A percentile compares a stretch with the other conserved stretches of the same genome.
phyloP scores from a whole-genome alignment of 2,113 vertebrate species.

The Fulica atra region DNA sequence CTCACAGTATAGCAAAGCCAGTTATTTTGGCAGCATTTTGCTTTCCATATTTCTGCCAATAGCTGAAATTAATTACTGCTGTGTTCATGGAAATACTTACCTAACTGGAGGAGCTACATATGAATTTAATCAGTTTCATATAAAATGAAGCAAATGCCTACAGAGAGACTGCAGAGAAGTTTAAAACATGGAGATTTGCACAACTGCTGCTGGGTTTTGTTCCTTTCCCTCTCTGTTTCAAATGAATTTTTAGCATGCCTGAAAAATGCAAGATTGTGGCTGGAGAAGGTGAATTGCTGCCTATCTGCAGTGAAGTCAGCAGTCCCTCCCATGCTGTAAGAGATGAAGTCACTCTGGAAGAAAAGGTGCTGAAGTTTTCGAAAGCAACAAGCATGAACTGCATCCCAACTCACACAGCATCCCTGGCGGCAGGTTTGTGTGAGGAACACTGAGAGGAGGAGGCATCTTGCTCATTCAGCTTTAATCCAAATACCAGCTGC shows the following conservation, averaged over 20 bases:
- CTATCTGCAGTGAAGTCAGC: background rate
- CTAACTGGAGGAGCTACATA: conserved; percentile 14
- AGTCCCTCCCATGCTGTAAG: background rate
- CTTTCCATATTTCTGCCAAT: conserved; percentile 36
- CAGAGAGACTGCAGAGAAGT: background rate
- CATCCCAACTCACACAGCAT: background rate
- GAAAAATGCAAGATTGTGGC: background rate
- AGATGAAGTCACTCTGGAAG: background rate
- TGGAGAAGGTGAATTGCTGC: background rate
- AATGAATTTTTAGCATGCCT: background rate
- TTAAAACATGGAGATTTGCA: background rate
- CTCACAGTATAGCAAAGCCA: background rate
- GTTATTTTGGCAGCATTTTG: conserved; percentile 16
- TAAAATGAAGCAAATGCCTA: background rate
- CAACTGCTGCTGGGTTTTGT: background rate
- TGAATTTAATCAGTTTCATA: background rate
- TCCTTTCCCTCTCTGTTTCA: background rate
- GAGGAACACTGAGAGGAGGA: background rate
- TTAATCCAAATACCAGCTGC: background rate
- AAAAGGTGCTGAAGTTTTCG: background rate
- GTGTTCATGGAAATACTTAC: conserved; percentile 63
- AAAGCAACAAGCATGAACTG: background rate
- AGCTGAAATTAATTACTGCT: conserved; percentile 48
- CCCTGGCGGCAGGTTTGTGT: background rate
- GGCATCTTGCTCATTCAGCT: background rate